Evolutionary conservation across 2,888 invertebrate genomes (phyloP).

Genomic region (Argyra leucocephala): DNA sequence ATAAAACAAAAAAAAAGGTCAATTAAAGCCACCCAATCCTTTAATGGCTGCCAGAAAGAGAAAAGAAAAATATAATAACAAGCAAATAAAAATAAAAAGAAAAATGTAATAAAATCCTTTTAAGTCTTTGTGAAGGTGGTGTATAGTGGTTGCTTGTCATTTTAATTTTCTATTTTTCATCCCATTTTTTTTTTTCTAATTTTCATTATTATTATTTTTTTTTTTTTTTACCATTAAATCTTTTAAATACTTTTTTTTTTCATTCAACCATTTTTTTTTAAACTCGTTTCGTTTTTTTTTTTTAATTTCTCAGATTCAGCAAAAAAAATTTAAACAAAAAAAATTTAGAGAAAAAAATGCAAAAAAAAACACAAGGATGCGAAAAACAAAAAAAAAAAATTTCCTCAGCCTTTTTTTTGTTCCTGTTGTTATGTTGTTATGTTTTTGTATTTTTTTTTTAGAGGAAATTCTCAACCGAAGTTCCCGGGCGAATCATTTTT

Average conservation of each 20-base stretch:
- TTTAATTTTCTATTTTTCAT: conserved; percentile 6
- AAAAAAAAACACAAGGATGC: neutral
- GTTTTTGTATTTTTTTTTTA: neutral
- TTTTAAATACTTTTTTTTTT: conserved; percentile 6
- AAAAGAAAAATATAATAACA: neutral
- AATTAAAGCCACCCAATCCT: conserved; percentile 6
- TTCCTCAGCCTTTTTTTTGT: neutral
- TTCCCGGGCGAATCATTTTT: conserved; percentile 6
- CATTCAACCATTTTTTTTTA: conserved; percentile 1
- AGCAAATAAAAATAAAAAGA: neutral
- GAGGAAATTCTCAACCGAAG: conserved; percentile 1
- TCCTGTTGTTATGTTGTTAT: no score
- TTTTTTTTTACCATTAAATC: conserved; percentile 3
- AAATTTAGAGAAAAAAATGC: neutral
- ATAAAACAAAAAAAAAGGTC: neutral
- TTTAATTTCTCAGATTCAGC: neutral
- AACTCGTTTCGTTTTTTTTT: neutral
- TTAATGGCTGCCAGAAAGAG: neutral
- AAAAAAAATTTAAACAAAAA: neutral
- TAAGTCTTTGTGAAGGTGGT: conserved; percentile 6
- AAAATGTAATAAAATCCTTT: conserved; percentile 6
- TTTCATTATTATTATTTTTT: neutral
- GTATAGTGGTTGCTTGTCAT: conserved; percentile 6
- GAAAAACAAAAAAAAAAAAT: neutral
- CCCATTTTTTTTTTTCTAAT: conserved; percentile 2